Conservation (phyloP, 2,888 invertebrate species). For the Zele albiditarsus region DNA sequence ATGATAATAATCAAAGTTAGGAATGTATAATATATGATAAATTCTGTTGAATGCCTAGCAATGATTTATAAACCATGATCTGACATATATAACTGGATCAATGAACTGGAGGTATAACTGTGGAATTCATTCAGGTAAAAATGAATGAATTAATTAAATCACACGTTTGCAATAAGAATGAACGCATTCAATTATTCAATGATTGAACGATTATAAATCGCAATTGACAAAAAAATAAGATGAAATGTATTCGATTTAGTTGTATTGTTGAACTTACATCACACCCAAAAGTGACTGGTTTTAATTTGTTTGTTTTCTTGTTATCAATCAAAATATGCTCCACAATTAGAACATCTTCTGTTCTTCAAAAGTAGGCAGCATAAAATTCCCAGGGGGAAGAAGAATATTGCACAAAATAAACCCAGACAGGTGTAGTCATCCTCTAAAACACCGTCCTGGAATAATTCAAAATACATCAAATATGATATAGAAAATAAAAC, state of each 20-base stretch:
- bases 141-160: neutral
- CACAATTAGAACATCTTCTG: slow-evolving; percentile 90
- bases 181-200: neutral
- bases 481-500: neutral
- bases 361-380: slow-evolving; percentile 90
- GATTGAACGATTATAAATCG: neutral
- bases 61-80: no score
- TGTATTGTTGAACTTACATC: neutral
- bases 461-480: slow-evolving; percentile 31
- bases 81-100: no score
- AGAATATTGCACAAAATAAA: slow-evolving; percentile 87
- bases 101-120: neutral
- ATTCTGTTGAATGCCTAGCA: no score
- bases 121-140: neutral
- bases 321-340: slow-evolving; percentile 82
- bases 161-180: neutral
- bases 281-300: neutral
- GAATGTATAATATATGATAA: no score
- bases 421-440: slow-evolving; percentile 91
- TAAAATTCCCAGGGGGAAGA: slow-evolving; percentile 90
- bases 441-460: slow-evolving; percentile 85
- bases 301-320: neutral
- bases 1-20: no score
- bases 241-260: neutral
- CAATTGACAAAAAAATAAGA: neutral